These are phyloP conservation scores for Aphaenogaster rudis DNA, from an alignment of 1,140 invertebrate species.

Conservation along the genomic window DNA sequence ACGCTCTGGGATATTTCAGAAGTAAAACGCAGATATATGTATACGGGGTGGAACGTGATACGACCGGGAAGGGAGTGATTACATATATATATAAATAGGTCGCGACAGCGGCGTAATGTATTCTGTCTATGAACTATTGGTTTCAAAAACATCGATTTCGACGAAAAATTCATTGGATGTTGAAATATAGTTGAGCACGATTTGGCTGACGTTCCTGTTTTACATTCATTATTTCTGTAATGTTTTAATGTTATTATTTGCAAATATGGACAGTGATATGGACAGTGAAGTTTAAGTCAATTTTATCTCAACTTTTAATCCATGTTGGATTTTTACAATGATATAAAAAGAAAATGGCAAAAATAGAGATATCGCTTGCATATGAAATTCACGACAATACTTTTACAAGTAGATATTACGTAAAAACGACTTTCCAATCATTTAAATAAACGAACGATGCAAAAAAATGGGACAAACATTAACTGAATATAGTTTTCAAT, in stretches of 20 bases:
- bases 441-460: background rate
- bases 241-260: background rate
- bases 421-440: background rate
- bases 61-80: background rate
- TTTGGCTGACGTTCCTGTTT: background rate
- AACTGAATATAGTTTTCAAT: background rate
- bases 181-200: background rate
- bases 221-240: background rate
- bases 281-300: background rate
- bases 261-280: background rate
- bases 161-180: background rate
- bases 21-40: background rate
- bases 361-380: background rate
- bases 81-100: background rate
- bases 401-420: background rate
- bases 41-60: background rate
- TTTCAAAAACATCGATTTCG: no score
- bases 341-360: background rate
- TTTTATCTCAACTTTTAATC: background rate
- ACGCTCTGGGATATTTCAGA: slow-evolving; percentile 4
- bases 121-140: background rate
- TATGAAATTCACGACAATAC: background rate
- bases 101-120: background rate
- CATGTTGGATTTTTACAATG: background rate
- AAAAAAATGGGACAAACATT: background rate